phyloP scores from a whole-genome alignment of 2,113 vertebrate species.

The Scophthalmus maximus region DNA sequence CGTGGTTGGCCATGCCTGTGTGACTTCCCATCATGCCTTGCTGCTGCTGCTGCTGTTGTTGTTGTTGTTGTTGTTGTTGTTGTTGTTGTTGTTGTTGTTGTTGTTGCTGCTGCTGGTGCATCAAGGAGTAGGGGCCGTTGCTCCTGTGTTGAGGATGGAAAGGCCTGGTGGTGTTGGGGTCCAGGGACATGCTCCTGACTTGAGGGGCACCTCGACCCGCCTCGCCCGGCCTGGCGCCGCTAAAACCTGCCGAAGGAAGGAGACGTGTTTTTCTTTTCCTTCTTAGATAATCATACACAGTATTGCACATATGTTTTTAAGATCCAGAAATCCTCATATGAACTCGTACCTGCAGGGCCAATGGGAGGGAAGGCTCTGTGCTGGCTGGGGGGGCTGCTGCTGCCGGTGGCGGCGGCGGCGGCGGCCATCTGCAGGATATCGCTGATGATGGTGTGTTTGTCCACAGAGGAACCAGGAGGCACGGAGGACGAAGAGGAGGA shows the following conservation, averaged over 20 bases:
- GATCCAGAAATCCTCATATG: no score
- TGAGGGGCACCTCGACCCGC: constrained; percentile 86
- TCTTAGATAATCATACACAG: no score
- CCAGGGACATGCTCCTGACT: constrained; percentile 89
- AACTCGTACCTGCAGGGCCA: constrained; percentile 81
- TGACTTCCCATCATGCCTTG: constrained; percentile 87
- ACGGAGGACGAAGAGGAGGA: constrained; percentile 54
- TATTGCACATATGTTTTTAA: no score
- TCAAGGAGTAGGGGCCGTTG: constrained; percentile 87
- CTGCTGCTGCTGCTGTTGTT: constrained; percentile 65
- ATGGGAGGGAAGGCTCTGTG: constrained; percentile 87
- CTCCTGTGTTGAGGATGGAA: constrained; percentile 89
- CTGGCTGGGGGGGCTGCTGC: constrained; percentile 76
- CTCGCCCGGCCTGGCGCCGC: constrained; percentile 85
- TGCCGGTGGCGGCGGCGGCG: constrained; percentile 74
- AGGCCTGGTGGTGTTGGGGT: constrained; percentile 84
- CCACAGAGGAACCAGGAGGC: constrained; percentile 80
- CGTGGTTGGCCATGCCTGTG: constrained; percentile 83
- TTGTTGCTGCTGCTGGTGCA: constrained; percentile 87
- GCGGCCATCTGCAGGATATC: constrained; percentile 92
- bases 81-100: no score
- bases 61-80: no score
- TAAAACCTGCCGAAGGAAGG: constrained; percentile 82
- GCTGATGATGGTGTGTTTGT: constrained; percentile 97
- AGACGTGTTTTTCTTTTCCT: neutral